phyloP scores from a whole-genome alignment of 2,797 vertebrate genomes.

The Benthosema pterotum region DNA sequence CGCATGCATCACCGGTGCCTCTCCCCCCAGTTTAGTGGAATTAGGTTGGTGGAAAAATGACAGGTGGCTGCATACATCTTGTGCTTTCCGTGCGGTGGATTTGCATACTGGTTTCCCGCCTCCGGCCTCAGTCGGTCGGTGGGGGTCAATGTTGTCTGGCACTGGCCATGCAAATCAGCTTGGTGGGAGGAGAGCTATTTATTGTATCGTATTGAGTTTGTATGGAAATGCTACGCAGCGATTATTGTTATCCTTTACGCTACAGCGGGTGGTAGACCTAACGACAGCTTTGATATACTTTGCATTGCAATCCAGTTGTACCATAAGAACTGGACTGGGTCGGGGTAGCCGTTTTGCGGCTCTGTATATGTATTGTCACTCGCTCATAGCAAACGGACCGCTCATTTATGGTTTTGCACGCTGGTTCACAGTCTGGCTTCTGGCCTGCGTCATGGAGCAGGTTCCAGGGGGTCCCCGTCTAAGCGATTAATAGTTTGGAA shows the following conservation, averaged over 20 bases:
- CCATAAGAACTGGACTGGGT: no score
- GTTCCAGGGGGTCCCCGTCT: no score
- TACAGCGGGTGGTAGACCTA: neutral
- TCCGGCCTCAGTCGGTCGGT: constrained; percentile 40
- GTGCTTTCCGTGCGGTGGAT: constrained; percentile 18
- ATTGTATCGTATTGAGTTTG: no score
- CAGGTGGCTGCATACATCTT: constrained; percentile 21
- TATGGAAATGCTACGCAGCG: neutral
- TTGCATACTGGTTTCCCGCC: constrained; percentile 38
- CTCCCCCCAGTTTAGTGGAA: constrained; percentile 37
- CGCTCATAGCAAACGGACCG: no score
- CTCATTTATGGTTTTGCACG: no score
- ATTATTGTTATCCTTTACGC: neutral
- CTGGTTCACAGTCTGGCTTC: no score
- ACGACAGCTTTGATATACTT: constrained; percentile 8
- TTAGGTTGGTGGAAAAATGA: constrained; percentile 23
- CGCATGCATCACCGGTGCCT: constrained; percentile 27
- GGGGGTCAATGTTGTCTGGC: constrained; percentile 40
- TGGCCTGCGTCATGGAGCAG: no score
- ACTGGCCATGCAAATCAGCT: constrained; percentile 43
- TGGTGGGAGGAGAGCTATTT: constrained; percentile 31
- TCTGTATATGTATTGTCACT: no score
- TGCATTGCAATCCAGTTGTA: constrained; percentile 1
- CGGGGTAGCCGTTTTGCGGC: no score
- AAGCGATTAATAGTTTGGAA: no score